These are phyloP conservation scores for Sceloporus undulatus DNA, from an alignment of 2,113 vertebrate genomes.

Conservation along the genomic window DNA sequence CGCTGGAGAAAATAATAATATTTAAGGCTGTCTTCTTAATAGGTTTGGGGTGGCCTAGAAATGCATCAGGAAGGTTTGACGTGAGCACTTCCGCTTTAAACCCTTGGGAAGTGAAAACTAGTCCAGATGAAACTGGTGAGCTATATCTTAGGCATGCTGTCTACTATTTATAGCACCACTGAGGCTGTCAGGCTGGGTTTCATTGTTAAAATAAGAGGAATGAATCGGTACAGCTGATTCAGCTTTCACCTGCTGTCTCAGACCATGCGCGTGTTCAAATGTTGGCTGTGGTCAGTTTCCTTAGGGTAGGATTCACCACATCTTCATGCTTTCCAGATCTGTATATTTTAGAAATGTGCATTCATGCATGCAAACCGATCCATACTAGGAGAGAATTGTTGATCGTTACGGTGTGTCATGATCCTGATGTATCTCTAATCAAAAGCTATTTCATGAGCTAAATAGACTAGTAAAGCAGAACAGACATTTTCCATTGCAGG, in stretches of 20 bases:
- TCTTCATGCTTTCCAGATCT: background rate
- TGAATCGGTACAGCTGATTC: background rate
- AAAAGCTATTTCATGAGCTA: background rate
- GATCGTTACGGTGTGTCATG: too few relatives aligned
- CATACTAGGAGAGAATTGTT: background rate
- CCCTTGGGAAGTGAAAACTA: background rate
- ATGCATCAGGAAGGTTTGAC: background rate
- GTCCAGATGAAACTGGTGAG: slow-evolving; percentile 53
- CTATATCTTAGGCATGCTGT: slow-evolving; percentile 11
- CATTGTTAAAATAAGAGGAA: slow-evolving; percentile 14
- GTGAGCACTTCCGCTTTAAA: slow-evolving; percentile 46
- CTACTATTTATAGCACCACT: slow-evolving; percentile 58
- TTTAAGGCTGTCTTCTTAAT: background rate
- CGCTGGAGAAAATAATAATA: background rate
- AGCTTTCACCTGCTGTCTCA: background rate
- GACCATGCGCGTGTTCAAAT: background rate
- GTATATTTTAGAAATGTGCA: background rate
- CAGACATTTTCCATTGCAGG: background rate
- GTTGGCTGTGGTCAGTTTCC: background rate
- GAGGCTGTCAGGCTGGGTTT: background rate
- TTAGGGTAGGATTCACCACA: background rate
- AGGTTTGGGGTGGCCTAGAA: background rate
- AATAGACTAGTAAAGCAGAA: background rate
- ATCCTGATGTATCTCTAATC: background rate
- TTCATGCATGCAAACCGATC: background rate